phyloP scores from a whole-genome alignment of 1,140 invertebrate species.

The Drosophila nebulosa region DNA sequence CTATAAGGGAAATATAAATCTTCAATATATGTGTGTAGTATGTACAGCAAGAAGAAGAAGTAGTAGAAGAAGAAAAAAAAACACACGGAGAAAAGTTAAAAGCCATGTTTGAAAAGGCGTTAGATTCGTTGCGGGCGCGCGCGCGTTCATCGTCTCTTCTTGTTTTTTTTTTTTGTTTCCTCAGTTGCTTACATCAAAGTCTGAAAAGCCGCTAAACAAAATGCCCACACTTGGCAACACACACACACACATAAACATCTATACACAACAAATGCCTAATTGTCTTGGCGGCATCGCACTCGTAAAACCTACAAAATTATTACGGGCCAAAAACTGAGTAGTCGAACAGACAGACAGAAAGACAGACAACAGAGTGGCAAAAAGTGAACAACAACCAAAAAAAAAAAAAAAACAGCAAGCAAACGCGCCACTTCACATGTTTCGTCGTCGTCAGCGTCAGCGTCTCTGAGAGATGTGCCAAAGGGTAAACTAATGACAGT shows the following conservation, averaged over 20 bases:
- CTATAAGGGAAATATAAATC: conserved; percentile 78
- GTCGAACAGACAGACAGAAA: conserved; percentile 12
- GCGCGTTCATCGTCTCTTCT: conserved; percentile 34
- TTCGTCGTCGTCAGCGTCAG: conserved; percentile 30
- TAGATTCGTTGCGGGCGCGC: conserved; percentile 73
- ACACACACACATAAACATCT: conserved; percentile 1
- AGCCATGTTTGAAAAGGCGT: conserved; percentile 73
- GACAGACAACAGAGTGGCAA: conserved; percentile 24
- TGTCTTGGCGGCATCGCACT: conserved; percentile 69
- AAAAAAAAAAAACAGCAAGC: conserved; percentile 41
- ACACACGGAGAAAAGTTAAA: conserved; percentile 47
- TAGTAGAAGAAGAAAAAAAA: not conserved
- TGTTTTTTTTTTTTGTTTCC: conserved; percentile 19
- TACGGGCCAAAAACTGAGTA: conserved; percentile 35
- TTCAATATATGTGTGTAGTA: conserved; percentile 47
- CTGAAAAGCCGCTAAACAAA: conserved; percentile 73
- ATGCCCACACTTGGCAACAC: conserved; percentile 67
- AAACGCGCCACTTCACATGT: conserved; percentile 76
- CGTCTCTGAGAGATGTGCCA: conserved; percentile 48
- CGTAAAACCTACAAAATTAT: conserved; percentile 78
- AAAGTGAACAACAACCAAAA: not conserved
- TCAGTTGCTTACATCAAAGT: conserved; percentile 73
- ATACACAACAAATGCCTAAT: conserved; percentile 73
- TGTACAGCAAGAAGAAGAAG: conserved; percentile 15
- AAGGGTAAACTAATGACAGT: conserved; percentile 78